These are phyloP conservation scores for Salpingus planirostris DNA, from an alignment of 2,888 invertebrate species.

Conservation along the genomic window DNA sequence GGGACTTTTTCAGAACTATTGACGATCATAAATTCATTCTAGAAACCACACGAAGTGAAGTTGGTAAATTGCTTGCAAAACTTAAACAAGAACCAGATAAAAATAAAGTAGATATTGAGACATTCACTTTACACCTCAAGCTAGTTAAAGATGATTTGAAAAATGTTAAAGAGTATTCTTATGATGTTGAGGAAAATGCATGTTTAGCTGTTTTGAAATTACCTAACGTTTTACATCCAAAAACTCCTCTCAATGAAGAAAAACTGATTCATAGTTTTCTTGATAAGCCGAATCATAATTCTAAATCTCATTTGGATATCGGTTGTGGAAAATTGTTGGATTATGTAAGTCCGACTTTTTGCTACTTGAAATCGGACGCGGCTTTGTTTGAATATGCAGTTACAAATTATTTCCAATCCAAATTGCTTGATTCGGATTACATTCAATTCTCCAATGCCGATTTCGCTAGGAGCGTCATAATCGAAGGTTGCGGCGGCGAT, in stretches of 20 bases:
- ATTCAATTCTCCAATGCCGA: slow-evolving; percentile 66
- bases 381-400: slow-evolving; percentile 61
- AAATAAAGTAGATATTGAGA: slow-evolving; percentile 40
- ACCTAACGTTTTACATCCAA: slow-evolving; percentile 60
- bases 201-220: slow-evolving; percentile 54
- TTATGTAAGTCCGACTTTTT: slow-evolving; percentile 49
- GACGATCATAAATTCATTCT: slow-evolving; percentile 45
- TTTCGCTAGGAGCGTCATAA: slow-evolving; percentile 63
- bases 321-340: slow-evolving; percentile 42
- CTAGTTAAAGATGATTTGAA: slow-evolving; percentile 48
- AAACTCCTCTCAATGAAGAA: slow-evolving; percentile 47
- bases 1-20: slow-evolving; percentile 53
- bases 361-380: slow-evolving; percentile 58
- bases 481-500: slow-evolving; percentile 63
- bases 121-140: slow-evolving; percentile 47
- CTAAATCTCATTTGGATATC: slow-evolving; percentile 47
- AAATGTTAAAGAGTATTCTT: slow-evolving; percentile 51
- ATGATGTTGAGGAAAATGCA: slow-evolving; percentile 65
- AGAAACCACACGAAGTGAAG: slow-evolving; percentile 45
- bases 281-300: slow-evolving; percentile 32
- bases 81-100: slow-evolving; percentile 35
- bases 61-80: slow-evolving; percentile 44
- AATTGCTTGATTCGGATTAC: slow-evolving; percentile 46
- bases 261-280: slow-evolving; percentile 26
- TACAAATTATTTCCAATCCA: slow-evolving; percentile 45